phyloP scores from a whole-genome alignment of 1,140 invertebrate genomes.

The Microplitis demolitor region DNA sequence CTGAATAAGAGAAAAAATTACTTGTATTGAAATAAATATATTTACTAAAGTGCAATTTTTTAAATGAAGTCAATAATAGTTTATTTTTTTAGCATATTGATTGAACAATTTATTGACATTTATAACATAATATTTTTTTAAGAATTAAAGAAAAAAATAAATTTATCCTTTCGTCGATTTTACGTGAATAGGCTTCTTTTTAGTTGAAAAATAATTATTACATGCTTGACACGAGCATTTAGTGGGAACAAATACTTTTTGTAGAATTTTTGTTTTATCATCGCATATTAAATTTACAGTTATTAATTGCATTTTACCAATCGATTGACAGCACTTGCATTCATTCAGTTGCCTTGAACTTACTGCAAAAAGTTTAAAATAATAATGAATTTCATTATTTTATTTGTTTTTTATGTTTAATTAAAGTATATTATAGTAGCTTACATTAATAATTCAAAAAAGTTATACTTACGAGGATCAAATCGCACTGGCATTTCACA shows the following conservation, averaged over 20 bases:
- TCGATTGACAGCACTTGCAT: slow-evolving; percentile 68
- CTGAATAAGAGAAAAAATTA: too few relatives aligned
- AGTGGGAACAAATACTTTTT: slow-evolving; percentile 61
- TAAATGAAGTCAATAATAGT: too few relatives aligned
- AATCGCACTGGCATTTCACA: slow-evolving; percentile 71
- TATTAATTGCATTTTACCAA: slow-evolving; percentile 50
- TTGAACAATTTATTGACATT: too few relatives aligned
- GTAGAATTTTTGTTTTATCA: slow-evolving; percentile 58
- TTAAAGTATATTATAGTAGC: too few relatives aligned
- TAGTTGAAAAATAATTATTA: background rate
- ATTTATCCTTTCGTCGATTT: too few relatives aligned
- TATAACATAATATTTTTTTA: too few relatives aligned
- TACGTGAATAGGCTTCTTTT: too few relatives aligned
- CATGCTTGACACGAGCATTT: slow-evolving; percentile 65
- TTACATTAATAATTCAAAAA: background rate
- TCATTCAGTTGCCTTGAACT: slow-evolving; percentile 59
- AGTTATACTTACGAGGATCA: slow-evolving; percentile 60
- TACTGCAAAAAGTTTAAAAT: slow-evolving; percentile 48
- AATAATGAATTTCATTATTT: background rate
- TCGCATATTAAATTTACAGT: slow-evolving; percentile 61
- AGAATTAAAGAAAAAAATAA: too few relatives aligned
- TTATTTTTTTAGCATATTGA: too few relatives aligned
- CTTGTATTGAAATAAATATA: too few relatives aligned
- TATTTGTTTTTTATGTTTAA: slow-evolving; percentile 22
- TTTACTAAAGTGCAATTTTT: too few relatives aligned